Conservation (phyloP, 2,888 invertebrate genomes). For the Dromius quadrimaculatus region DNA sequence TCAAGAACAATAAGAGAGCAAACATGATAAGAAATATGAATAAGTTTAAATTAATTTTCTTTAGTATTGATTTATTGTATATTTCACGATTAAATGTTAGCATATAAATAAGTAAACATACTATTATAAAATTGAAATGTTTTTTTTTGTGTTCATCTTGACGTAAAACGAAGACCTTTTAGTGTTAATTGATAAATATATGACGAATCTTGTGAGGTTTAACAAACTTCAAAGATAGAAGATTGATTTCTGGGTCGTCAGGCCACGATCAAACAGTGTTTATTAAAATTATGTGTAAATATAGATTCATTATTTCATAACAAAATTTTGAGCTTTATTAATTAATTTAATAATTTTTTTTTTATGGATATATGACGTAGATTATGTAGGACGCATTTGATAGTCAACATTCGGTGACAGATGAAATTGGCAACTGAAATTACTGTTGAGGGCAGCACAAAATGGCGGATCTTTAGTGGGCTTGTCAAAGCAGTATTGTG, state of each 20-base stretch:
- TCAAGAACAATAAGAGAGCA: constrained; percentile 33
- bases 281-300: too few species aligned
- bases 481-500: too few species aligned
- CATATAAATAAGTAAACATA: background rate
- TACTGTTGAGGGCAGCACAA: too few species aligned
- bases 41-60: constrained; percentile 21
- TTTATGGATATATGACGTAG: too few species aligned
- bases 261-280: constrained; percentile 15
- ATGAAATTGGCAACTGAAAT: too few species aligned
- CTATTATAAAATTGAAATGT: background rate
- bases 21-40: constrained; percentile 35
- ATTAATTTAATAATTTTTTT: too few species aligned
- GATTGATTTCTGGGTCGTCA: constrained; percentile 11
- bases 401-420: too few species aligned
- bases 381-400: too few species aligned
- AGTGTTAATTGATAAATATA: background rate
- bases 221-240: background rate
- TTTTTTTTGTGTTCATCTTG: constrained; percentile 1
- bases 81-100: background rate
- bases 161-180: constrained; percentile 18
- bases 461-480: too few species aligned
- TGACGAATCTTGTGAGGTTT: too few species aligned
- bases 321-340: too few species aligned
- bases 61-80: constrained; percentile 11
- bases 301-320: too few species aligned